Base-by-base conservation (phyloP, 2,113 vertebrate genomes). In the Canis aureus region DNA sequence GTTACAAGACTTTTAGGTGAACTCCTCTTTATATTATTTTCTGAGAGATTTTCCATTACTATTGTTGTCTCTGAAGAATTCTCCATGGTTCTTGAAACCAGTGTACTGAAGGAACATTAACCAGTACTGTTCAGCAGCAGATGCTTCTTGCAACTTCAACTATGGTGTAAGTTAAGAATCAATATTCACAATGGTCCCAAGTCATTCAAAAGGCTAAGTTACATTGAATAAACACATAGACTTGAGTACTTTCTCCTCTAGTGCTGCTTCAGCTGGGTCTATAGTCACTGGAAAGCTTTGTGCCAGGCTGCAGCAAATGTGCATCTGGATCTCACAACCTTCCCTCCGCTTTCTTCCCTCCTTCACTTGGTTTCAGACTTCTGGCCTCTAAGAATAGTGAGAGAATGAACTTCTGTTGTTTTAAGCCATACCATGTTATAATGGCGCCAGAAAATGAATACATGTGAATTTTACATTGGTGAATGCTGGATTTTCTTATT, bases 81-180 rank as follows among this genome's bases (percentile, higher is more conserved):
- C 66, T 93, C 85, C 93, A 0, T 32, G 62, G 81, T 35, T 29
- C n/a, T 9, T 89, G 49, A 79, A 80, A 73, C 8, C 25, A 64
- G 2, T 29, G 55, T 73, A 27, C 35, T 60, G 11, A 91, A n/a
- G 13, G 64, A 84, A 80, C 51, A 74, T 32, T 55, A 88, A 83
- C 19, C 23, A 93, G 49, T 7, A 43, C n/a, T 69, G 17, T 35
- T 62, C 7, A 67, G 71, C 8, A 86, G 60, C 4, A 29, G 55
- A 38, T 67, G 55, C 62, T 96, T 71, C 69, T 53, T 96, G 10
- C 11, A 94, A 67, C 22, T 95, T 83, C 35, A 83, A 29, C 64
- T 8, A 27, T 38, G 71, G 74, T 27, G 4, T 59, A 87, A 83
- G 43, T 38, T 62, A 69, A 82, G 29, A 91, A 78, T 74, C 57